Percentiles rank a stretch among this genome's conserved stretches.
Evolutionary conservation across 1,140 invertebrate species (phyloP).

Genomic region (Pomacea maculata): DNA sequence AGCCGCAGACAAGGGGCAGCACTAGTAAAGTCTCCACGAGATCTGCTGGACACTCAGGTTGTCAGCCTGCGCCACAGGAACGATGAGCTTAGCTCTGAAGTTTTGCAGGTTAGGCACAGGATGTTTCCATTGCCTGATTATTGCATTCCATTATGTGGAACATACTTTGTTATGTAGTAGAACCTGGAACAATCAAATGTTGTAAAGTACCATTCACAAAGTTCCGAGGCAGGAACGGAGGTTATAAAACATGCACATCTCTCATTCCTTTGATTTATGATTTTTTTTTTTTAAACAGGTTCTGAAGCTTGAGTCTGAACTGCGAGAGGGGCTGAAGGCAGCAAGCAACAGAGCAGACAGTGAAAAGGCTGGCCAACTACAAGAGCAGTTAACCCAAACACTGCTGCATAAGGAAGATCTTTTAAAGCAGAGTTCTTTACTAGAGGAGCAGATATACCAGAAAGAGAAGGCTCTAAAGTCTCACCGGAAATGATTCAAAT

Average conservation of each 20-base stretch:
- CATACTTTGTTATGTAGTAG: background rate
- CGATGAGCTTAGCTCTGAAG: conserved; percentile 50
- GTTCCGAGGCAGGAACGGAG: no score
- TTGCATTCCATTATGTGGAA: background rate
- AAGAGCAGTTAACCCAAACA: conserved; percentile 40
- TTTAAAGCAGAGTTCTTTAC: conserved; percentile 40
- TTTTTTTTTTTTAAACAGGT: conserved; percentile 30
- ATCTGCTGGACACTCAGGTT: conserved; percentile 52
- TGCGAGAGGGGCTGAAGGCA: conserved; percentile 43
- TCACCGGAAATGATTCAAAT: conserved; percentile 7
- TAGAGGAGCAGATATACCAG: conserved; percentile 47
- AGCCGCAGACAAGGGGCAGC: conserved; percentile 7
- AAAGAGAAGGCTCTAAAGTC: conserved; percentile 53
- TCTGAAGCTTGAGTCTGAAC: conserved; percentile 43
- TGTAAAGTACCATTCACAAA: no score
- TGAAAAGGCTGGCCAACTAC: conserved; percentile 27
- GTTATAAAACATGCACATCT: no score
- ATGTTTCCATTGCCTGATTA: background rate
- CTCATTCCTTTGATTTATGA: background rate
- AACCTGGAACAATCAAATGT: background rate
- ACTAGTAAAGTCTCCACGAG: conserved; percentile 35
- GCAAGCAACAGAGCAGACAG: conserved; percentile 26
- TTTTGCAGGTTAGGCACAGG: conserved; percentile 42
- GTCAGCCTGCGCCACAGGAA: conserved; percentile 46
- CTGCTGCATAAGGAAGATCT: conserved; percentile 45